Evolutionary conservation across 1,140 invertebrate genomes (phyloP), one percentile per base, ranked within the genome.

Genomic region (Helicoverpa armigera): DNA sequence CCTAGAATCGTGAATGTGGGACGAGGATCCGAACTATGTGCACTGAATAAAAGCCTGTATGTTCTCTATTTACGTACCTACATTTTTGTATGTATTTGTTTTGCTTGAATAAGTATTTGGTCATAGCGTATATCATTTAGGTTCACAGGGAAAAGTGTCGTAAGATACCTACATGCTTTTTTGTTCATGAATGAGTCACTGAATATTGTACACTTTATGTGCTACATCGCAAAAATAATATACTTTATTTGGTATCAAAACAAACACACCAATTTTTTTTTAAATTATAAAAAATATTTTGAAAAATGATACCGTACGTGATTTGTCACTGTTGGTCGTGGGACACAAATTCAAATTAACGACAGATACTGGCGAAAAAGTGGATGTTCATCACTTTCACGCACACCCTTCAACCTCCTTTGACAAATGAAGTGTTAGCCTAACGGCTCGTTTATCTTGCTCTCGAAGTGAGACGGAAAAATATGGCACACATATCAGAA

Each of bases 381-480:
- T 74, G 54, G 54, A 35, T 58, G 54, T 74, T 74, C 72, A 74
- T 74, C 72, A 74, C 54, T 74, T 74, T 74, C 72, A 43, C 72
- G 56, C 35, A 60, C 72, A 74, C 54, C 72, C 72, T 74, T 74
- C 56, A 74, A 16, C 31, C 72, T 31, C 54, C 35, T 74, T 74
- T 74, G 72, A 74, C 72, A 74, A 74, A 74, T 74, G 72, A 74
- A 74, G 72, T 74, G 72, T 60, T 74, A 43, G 72, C 48, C 31
- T 61, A 74, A 61, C 72, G 54, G 31, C n/a, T 54, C 72, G 54
- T 74, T 74, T 74, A 74, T 74, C 72, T 74, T 74, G 50, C 53
- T 74, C 72, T 13, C 54, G 72, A 60, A 74, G 29, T 23, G 35
- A 69, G 65, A 69, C 23, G 72, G 54, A 74, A 74, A 54, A 74